Evolutionary conservation across 2,797 vertebrate species (phyloP), one percentile per base, ranked within the genome.

Genomic region (Epinephelus malabaricus): DNA sequence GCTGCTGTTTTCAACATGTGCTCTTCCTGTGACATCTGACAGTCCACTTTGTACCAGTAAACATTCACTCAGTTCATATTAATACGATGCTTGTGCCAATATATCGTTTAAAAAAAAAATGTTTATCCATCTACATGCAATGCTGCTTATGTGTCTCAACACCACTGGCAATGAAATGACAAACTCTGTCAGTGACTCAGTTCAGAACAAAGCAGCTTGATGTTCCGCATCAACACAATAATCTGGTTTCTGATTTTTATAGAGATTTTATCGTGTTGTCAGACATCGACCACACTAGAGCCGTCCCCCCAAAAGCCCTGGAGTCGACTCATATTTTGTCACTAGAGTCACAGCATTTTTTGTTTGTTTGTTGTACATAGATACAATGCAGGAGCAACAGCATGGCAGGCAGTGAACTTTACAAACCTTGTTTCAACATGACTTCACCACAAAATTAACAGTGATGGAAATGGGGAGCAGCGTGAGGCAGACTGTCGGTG

Each of bases 1-100:
- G 50, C 53, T 69, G 62, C 60, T 25, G 63, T 47, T 73, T 63
- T 38, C 46, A 27, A 23, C 70, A 74, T 19, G 40, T 62, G 34
- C 72, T 64, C 63, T 49, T 68, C 14, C 25, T 51, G 9, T 59
- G 21, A 49, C 14, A 43, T 75, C 74, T 40, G 13, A 56, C 40
- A 25, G 19, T 19, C 12, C 9, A 17, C 3, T 79, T 69, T 19
- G 12, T 38, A 30, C 60, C 47, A 55, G 21, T 61, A 70, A 62
- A 79, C 60, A 58, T 49, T 45, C 15, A 18, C 45, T 56, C 4
- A 6, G 3, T 47, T 66, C 7, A 54, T 8, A 55, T 45, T 61
- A 34, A 25, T 51, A 25, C 19, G 3, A 38, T 4, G 30, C 61
- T 67, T 15, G 5, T 12, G 34, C 5, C 7, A 47, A 2, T 46